Base-by-base conservation (phyloP, 2,888 invertebrate genomes). In the Lasioglossum oenotherae region DNA sequence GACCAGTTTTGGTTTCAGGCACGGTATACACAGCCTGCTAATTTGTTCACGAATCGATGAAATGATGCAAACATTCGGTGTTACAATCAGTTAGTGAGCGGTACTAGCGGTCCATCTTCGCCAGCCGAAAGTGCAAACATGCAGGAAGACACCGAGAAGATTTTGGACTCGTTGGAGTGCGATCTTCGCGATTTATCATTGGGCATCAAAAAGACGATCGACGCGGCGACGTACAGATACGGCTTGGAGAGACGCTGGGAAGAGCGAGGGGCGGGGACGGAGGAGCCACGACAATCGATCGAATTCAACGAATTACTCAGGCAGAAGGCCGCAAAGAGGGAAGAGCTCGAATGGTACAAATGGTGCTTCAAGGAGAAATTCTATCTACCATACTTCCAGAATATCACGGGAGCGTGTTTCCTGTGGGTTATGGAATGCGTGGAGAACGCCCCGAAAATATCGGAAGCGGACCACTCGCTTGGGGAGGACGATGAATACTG, bases 341-440 rank as follows among this genome's bases (percentile, higher is more conserved):
- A 87, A 19, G 87, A 87, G 71, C 80, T 92, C 49, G 86, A 86
- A 57, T 93, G 93, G 92, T 93, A 93, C 88, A 90, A 89, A 88
- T 84, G 81, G 69, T 93, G 93, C 89, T 81, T 88, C 72, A 90
- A 84, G 74, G 89, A 92, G 73, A 80, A 84, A 35, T 89, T 88
- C 74, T 87, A 92, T 57, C 67, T 90, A 14, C 92, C 93, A 27
- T 93, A 93, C 81, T 93, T 93, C 69, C 64, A 84, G 80, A 91
- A 86, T 67, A 87, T 91, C 69, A 73, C 78, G 16, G 91, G 92
- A 35, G 80, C 84, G 78, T 91, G 92, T 87, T 92, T 91, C 85
- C 88, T 89, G 23, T 91, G 88, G 90, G 75, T 92, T 31, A 77
- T 81, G 49, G 79, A 87, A 60, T 89, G 87, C 77, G 80, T 88